Evolutionary conservation across 92 coral and sea anemone species (phyloP).

Genomic region (Paragorgia papillata): DNA sequence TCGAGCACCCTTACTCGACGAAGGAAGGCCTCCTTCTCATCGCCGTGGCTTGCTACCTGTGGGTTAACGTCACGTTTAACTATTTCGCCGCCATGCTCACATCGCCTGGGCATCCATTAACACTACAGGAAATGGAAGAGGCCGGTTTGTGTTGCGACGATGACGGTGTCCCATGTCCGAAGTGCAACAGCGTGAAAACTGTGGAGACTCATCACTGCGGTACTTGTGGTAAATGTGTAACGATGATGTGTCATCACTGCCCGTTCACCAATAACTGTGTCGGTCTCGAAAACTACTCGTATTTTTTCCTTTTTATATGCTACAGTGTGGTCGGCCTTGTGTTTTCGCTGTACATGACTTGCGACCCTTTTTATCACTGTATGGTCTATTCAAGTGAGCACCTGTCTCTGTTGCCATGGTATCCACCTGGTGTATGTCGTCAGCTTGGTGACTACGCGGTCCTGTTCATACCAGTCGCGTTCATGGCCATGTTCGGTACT

Average conservation of each 20-base stretch:
- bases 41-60: slow-evolving; percentile 77
- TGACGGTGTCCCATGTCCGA: slow-evolving; percentile 68
- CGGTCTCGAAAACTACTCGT: slow-evolving; percentile 84
- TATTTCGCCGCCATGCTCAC: slow-evolving; percentile 78
- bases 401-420: slow-evolving; percentile 44
- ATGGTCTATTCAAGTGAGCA: slow-evolving; percentile 52
- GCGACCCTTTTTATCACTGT: slow-evolving; percentile 75
- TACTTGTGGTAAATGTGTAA: slow-evolving; percentile 88
- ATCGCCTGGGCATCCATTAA: slow-evolving; percentile 86
- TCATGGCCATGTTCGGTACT: slow-evolving; percentile 69
- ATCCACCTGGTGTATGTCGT: slow-evolving; percentile 70
- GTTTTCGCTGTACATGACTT: slow-evolving; percentile 77
- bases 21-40: slow-evolving; percentile 79
- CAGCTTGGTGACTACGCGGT: slow-evolving; percentile 70
- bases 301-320: slow-evolving; percentile 78
- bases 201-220: slow-evolving; percentile 95
- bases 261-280: slow-evolving; percentile 99
- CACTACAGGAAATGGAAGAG: slow-evolving; percentile 67
- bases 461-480: slow-evolving; percentile 76
- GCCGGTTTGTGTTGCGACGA: slow-evolving; percentile 71
- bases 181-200: slow-evolving; percentile 76
- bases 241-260: slow-evolving; percentile 99
- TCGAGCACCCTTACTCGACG: slow-evolving; percentile 74
- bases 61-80: slow-evolving; percentile 93
- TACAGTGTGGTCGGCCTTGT: slow-evolving; percentile 79